Evolutionary conservation across 1,140 invertebrate species (phyloP).

Genomic region (Nasonia giraulti): DNA sequence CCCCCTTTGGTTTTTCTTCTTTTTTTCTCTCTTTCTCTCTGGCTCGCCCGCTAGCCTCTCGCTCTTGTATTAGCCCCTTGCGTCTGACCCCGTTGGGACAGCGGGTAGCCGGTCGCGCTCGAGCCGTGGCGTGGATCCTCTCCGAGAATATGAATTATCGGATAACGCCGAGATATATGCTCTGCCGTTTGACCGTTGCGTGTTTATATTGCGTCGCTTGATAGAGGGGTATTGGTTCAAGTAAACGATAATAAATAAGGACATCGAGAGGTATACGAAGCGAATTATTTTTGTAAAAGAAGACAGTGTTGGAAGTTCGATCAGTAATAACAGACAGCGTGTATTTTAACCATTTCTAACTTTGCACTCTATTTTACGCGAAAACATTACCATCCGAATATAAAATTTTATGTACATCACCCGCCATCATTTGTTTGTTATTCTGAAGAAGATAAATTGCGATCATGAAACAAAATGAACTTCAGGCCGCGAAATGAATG

Average conservation of each 20-base stretch:
- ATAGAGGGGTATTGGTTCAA: background rate
- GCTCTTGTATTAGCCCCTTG: constrained; percentile 19
- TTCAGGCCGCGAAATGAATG: constrained; percentile 39
- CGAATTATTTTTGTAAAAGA: too few species aligned
- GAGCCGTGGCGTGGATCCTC: constrained; percentile 3
- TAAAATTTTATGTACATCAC: too few species aligned
- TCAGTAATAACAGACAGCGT: too few species aligned
- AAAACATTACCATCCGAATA: too few species aligned
- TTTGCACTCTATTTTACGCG: too few species aligned
- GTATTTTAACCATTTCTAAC: too few species aligned
- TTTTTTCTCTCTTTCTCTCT: background rate
- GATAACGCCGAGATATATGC: constrained; percentile 19
- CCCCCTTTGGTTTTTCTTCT: background rate
- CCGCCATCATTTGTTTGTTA: constrained; percentile 21
- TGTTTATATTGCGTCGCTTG: constrained; percentile 6
- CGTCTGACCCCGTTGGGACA: constrained; percentile 39
- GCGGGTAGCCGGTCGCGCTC: constrained; percentile 5
- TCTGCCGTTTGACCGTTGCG: constrained; percentile 8
- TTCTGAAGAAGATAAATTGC: constrained; percentile 46
- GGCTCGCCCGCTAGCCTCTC: background rate
- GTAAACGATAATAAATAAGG: too few species aligned
- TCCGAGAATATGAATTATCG: constrained; percentile 46
- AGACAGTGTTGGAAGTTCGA: too few species aligned
- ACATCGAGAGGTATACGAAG: too few species aligned
- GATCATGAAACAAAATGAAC: constrained; percentile 37